Conservation (phyloP, 2,113 vertebrate genomes). For the Pogonocichla stellata region DNA sequence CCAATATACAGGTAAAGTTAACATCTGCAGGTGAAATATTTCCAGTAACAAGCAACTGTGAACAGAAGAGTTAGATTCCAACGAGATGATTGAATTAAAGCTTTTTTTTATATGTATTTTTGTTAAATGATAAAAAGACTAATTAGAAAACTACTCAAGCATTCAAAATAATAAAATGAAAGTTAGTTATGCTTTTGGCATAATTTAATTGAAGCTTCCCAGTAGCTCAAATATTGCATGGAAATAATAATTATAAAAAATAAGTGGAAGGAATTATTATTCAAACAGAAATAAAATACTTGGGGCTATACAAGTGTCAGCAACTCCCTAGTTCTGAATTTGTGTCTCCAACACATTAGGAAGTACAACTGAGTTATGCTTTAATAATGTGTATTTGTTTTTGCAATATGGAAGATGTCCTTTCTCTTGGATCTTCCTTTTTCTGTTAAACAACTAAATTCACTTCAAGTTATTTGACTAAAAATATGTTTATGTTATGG, state of each 20-base stretch:
- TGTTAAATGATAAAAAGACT: neutral
- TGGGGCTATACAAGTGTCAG: neutral
- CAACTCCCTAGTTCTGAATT: neutral
- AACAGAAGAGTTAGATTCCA: neutral
- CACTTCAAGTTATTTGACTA: neutral
- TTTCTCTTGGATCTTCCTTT: neutral
- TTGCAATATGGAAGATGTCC: neutral
- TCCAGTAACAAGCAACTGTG: neutral
- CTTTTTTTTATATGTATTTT: neutral
- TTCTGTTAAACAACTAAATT: neutral
- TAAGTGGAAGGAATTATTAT: neutral
- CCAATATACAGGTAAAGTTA: neutral
- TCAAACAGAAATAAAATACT: neutral
- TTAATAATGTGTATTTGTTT: neutral
- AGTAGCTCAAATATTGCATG: neutral
- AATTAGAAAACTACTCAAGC: neutral
- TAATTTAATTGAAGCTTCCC: neutral
- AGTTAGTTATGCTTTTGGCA: neutral
- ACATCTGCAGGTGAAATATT: neutral
- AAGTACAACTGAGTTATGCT: neutral
- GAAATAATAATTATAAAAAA: neutral
- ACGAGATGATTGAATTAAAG: neutral
- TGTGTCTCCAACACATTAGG: neutral
- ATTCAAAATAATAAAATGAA: neutral
- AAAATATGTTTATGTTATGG: neutral